Evolutionary conservation across 2,888 invertebrate species (phyloP).

Genomic region (Hydrotaea diabolus): DNA sequence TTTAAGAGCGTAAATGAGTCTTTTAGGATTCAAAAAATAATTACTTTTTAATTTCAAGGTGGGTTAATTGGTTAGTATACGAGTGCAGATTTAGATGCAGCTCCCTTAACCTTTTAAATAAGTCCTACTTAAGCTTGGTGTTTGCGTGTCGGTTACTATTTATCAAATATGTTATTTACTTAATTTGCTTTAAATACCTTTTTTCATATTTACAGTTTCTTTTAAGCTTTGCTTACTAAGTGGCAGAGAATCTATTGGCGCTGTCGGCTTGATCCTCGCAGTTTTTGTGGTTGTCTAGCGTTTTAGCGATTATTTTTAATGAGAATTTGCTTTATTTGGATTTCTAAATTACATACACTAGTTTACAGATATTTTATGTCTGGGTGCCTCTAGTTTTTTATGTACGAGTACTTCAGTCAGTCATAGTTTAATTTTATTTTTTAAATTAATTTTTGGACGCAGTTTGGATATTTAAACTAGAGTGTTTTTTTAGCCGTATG

Average conservation of each 20-base stretch:
- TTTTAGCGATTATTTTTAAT: slow-evolving; percentile 45
- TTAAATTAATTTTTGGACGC: no score
- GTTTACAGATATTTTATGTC: no score
- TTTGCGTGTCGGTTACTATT: no score
- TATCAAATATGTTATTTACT: slow-evolving; percentile 11
- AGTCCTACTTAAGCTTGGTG: no score
- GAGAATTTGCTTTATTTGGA: slow-evolving; percentile 25
- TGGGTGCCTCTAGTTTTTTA: no score
- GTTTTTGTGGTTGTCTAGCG: slow-evolving; percentile 79
- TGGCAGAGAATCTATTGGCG: slow-evolving; percentile 73
- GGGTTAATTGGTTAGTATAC: neutral
- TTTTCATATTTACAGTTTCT: slow-evolving; percentile 63
- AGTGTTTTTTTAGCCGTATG: no score
- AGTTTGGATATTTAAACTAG: no score
- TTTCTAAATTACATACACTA: no score
- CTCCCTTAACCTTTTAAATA: no score
- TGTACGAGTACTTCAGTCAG: no score
- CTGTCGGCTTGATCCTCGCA: slow-evolving; percentile 79
- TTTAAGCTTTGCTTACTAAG: slow-evolving; percentile 44
- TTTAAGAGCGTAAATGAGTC: neutral
- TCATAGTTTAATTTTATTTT: no score
- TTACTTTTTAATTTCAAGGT: neutral
- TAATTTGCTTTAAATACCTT: slow-evolving; percentile 67
- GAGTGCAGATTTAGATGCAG: neutral
- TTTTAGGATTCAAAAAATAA: no score